Percentiles rank a stretch among this genome's conserved stretches.
Evolutionary conservation across 64 coral and sea anemone species (phyloP).

Genomic region (Montipora efflorescens): DNA sequence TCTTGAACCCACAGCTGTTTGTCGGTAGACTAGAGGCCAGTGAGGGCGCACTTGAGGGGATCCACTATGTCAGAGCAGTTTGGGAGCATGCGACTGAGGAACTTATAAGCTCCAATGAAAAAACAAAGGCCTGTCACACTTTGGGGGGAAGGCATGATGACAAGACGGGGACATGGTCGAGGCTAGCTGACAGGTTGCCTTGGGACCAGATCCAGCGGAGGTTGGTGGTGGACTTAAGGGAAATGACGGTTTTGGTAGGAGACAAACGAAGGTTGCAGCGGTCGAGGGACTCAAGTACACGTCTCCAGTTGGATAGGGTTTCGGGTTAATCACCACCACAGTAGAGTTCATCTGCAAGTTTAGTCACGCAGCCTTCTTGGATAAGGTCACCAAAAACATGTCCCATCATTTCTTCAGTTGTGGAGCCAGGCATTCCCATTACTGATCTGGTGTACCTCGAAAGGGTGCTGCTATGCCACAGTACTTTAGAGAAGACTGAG

Average conservation of each 20-base stretch:
- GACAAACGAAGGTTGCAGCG: conserved; percentile 56
- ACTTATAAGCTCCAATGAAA: conserved; percentile 67
- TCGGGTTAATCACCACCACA: conserved; percentile 29
- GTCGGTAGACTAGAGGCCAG: conserved; percentile 41
- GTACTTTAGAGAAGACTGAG: conserved; percentile 44
- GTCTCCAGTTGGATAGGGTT: conserved; percentile 8
- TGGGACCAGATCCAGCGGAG: conserved; percentile 27
- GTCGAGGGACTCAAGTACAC: conserved; percentile 24
- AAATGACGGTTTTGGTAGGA: conserved; percentile 59
- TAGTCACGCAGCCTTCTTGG: conserved; percentile 37
- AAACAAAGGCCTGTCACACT: conserved; percentile 46
- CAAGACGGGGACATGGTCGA: background rate
- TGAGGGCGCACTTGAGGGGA: conserved; percentile 25
- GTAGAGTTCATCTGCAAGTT: conserved; percentile 35
- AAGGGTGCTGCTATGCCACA: conserved; percentile 59
- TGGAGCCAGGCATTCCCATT: conserved; percentile 62
- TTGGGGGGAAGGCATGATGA: conserved; percentile 11
- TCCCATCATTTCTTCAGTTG: conserved; percentile 70
- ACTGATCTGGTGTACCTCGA: conserved; percentile 39
- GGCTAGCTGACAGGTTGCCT: conserved; percentile 26
- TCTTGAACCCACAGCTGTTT: conserved; percentile 28
- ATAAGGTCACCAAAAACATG: conserved; percentile 51
- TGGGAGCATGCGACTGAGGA: conserved; percentile 47
- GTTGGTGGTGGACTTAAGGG: conserved; percentile 15
- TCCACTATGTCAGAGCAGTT: background rate